Evolutionary conservation across 1,140 invertebrate species (phyloP), one percentile per base, ranked within the genome.

Genomic region (Drosophila repleta): DNA sequence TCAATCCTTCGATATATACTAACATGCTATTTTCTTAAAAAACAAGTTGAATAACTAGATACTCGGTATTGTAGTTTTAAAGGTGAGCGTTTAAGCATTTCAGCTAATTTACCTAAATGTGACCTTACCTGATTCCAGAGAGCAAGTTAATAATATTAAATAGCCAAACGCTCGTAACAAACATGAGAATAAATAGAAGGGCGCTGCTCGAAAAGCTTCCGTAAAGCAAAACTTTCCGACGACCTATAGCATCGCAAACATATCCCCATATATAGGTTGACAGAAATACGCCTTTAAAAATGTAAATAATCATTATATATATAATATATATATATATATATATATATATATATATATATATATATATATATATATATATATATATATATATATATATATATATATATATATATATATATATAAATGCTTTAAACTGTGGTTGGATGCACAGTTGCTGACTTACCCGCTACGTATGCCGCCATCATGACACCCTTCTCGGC

Each of bases 71-170:
- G 32, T 35, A 35, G 11, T 3, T 35, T 35, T 35, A 35, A 35
- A 11, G 11, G 32, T 35, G 8, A 4, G 32, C 3, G n/a, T 13
- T 3, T 39, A 39, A 15, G 24, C 24, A 24, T 39, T 13, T 39
- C 1, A 21, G 13, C 2, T 48, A n/a, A 21, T 20, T 11, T 15
- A 57, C 11, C 15, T 26, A 35, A 24, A 35, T 13, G 3, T 39
- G 6, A 92, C 92, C 92, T 92, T 74, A 94, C 94, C 94, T 93
- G 37, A 94, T 92, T 13, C 94, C 94, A 79, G 92, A 93, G 45
- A 94, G 78, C 26, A 94, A 92, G 61, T 94, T 90, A 10, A 93
- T 91, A 8, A 93, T 67, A 18, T 94, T 84, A 63, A 94, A 93
- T 0, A 93, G 61, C 76, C 92, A 92, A 65, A 93, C 93, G n/a